Conservation (phyloP, 2,113 vertebrate species). For the Vidua macroura region DNA sequence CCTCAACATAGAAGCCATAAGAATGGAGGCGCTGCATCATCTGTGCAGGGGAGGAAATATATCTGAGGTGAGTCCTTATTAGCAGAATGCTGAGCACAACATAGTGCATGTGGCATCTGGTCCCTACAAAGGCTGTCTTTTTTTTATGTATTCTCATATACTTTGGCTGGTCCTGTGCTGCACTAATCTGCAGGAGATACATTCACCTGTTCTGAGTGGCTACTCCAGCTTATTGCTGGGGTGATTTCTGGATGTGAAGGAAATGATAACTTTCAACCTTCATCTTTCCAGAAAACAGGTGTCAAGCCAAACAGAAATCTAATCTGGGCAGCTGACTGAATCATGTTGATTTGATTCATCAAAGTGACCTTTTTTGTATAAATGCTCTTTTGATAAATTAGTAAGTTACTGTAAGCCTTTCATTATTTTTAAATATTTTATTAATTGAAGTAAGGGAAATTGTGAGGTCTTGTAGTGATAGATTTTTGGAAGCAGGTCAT, state of each 20-base stretch:
- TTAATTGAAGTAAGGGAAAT: background rate
- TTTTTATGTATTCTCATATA: background rate
- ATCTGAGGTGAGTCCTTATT: slow-evolving; percentile 76
- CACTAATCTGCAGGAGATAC: background rate
- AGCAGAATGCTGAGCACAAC: background rate
- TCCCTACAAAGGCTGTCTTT: background rate
- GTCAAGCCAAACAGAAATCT: background rate
- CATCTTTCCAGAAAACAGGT: background rate
- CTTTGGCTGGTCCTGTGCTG: background rate
- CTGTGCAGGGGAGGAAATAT: slow-evolving; percentile 90
- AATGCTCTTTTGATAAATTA: background rate
- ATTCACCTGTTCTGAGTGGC: background rate
- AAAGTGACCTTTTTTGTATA: background rate
- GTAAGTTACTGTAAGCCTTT: background rate
- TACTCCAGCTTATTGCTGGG: background rate
- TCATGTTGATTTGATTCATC: background rate
- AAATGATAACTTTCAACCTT: background rate
- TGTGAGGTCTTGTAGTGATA: background rate
- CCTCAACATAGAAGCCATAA: slow-evolving; percentile 87
- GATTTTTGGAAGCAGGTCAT: background rate
- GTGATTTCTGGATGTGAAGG: background rate
- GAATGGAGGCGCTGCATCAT: slow-evolving; percentile 86
- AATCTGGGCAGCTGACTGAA: background rate
- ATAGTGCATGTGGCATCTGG: background rate
- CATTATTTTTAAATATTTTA: background rate